Evolutionary conservation across 2,888 invertebrate genomes (phyloP), one percentile per base, ranked within the genome.

Genomic region (Eupithecia subumbrata): DNA sequence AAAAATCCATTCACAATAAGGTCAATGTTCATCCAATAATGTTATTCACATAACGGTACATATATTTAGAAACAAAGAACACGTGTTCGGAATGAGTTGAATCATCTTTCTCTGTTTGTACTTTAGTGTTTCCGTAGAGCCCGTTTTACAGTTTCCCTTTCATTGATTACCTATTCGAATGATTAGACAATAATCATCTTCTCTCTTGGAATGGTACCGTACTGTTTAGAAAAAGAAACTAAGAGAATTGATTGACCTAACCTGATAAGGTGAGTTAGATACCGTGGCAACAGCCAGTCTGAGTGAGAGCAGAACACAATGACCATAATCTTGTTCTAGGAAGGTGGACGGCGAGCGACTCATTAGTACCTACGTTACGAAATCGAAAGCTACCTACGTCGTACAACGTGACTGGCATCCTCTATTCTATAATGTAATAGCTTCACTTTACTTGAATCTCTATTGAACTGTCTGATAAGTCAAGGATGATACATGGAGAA

Each of bases 41-140:
- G 88, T 89, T 90, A 91, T 90, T 87, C 85, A 84, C 80, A 88
- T 87, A 93, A 92, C 92, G 92, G 90, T 60, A 30, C 30, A 30
- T 30, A 60, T 89, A 90, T 92, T 92, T 91, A 92, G 90, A 90
- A 86, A 88, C 86, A 87, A 81, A 78, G 82, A 90, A 89, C 92
- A 92, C 89, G 91, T 90, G 89, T 88, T 85, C 78, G 82, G 82
- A 91, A 88, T 92, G 91, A 92, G 90, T 88, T 92, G 91, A 92
- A 90, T 92, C 91, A 92, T 91, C 88, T 85, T 40, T 82, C 80
- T 85, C 82, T 88, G 86, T 88, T 89, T 87, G 43, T 22, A 85
- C 86, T 82, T 85, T 86, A 85, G 81, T 80, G 84, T 80, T 85
- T 88, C 90, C 89, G 88, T 86, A 84, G 87, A 85, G 82, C 84